Percentiles rank a stretch among this genome's conserved stretches.
Conservation (phyloP, 2,113 vertebrate species). For the Aspiorhynchus laticeps region DNA sequence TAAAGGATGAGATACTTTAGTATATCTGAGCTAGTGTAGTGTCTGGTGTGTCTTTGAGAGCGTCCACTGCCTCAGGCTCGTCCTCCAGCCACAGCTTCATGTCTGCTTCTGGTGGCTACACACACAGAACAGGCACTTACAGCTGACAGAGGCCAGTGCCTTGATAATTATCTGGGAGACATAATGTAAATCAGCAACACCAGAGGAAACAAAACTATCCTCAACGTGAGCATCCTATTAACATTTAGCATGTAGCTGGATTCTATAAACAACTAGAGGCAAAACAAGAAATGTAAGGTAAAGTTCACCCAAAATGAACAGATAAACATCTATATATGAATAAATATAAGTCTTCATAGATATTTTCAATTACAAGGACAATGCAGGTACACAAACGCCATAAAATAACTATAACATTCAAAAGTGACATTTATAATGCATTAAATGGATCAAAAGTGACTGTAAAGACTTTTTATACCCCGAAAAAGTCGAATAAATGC, state of each 20-base stretch:
- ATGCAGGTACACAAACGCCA: neutral
- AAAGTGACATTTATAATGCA: neutral
- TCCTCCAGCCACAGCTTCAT: conserved; percentile 68
- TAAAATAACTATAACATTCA: neutral
- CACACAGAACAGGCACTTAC: conserved; percentile 51
- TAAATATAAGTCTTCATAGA: neutral
- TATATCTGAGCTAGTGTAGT: conserved; percentile 23
- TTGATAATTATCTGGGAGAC: conserved; percentile 47
- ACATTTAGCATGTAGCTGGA: neutral
- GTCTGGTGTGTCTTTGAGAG: conserved; percentile 66
- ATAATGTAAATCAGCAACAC: conserved; percentile 38
- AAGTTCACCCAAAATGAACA: neutral
- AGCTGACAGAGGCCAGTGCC: conserved; percentile 52
- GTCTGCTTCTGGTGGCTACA: conserved; percentile 56
- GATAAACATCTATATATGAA: neutral
- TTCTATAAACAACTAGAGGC: neutral
- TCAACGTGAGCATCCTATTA: conserved; percentile 36
- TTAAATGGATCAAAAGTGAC: neutral
- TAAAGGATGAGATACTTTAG: neutral
- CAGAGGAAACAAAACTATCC: conserved; percentile 41
- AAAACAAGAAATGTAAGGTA: neutral
- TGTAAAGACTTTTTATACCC: neutral
- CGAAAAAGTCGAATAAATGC: too few species aligned
- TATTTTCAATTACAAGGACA: neutral
- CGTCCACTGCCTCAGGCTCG: conserved; percentile 68